Evolutionary conservation across 2,888 invertebrate species (phyloP).

Genomic region (Cryptus armator): DNA sequence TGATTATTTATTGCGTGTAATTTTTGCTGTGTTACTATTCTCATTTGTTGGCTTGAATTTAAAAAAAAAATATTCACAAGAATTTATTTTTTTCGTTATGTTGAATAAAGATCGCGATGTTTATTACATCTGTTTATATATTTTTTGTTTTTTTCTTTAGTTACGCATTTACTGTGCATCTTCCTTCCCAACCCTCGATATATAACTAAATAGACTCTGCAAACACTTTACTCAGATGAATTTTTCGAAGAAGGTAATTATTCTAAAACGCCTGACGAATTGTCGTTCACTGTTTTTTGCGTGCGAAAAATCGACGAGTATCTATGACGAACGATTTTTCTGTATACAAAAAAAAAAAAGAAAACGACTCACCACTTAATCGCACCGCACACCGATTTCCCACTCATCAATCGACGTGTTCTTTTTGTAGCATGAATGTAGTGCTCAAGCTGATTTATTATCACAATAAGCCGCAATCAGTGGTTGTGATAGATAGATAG

Average conservation of each 20-base stretch:
- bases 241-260: conserved; percentile 20
- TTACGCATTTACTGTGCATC: conserved; percentile 20
- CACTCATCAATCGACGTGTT: conserved; percentile 72
- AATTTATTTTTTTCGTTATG: conserved; percentile 32
- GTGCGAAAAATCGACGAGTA: too few species aligned
- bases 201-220: neutral
- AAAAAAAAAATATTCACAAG: neutral
- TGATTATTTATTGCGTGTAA: conserved; percentile 59
- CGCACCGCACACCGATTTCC: conserved; percentile 36
- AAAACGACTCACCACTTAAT: neutral
- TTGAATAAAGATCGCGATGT: conserved; percentile 36
- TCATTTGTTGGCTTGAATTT: conserved; percentile 2
- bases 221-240: conserved; percentile 5
- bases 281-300: neutral
- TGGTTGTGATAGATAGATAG: conserved; percentile 86
- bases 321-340: too few species aligned
- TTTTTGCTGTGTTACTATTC: conserved; percentile 35
- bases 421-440: conserved; percentile 84
- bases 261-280: conserved; percentile 1
- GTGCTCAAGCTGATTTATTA: conserved; percentile 85
- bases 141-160: neutral
- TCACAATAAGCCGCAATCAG: conserved; percentile 80
- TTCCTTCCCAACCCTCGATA: neutral
- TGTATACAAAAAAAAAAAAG: too few species aligned
- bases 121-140: conserved; percentile 4